Evolutionary conservation across 2,797 vertebrate genomes (phyloP).

Genomic region (Meriones psammophilus): DNA sequence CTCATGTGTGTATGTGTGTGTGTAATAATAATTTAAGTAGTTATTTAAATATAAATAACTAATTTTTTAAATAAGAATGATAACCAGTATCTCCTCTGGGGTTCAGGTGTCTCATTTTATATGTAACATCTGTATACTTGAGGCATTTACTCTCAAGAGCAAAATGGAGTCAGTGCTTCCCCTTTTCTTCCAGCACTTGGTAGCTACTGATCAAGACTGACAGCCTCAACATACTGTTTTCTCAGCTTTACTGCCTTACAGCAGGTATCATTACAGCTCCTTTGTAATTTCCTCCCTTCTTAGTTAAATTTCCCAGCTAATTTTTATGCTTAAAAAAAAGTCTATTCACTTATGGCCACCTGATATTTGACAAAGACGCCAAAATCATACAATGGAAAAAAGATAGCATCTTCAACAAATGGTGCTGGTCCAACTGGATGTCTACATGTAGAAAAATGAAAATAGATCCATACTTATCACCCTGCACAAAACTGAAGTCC

Average conservation of each 20-base stretch:
- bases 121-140: background rate
- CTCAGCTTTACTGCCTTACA: background rate
- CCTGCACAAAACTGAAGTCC: too few species aligned
- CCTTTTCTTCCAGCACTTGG: background rate
- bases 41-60: background rate
- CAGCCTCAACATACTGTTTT: background rate
- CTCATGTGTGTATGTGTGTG: too few species aligned
- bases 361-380: too few species aligned
- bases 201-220: background rate
- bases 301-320: conserved; percentile 3
- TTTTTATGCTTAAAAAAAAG: conserved; percentile 21
- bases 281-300: background rate
- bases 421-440: too few species aligned
- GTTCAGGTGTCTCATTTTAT: conserved; percentile 13
- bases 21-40: too few species aligned
- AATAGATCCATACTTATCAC: too few species aligned
- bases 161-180: background rate
- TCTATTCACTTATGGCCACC: too few species aligned
- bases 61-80: background rate
- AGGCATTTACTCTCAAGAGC: background rate
- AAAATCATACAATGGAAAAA: too few species aligned
- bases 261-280: background rate
- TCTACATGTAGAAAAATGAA: too few species aligned
- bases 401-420: too few species aligned
- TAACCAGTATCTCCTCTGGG: background rate